These are phyloP conservation scores for Drosophila takahashii DNA, from an alignment of 1,140 invertebrate species.

Conservation along the genomic window DNA sequence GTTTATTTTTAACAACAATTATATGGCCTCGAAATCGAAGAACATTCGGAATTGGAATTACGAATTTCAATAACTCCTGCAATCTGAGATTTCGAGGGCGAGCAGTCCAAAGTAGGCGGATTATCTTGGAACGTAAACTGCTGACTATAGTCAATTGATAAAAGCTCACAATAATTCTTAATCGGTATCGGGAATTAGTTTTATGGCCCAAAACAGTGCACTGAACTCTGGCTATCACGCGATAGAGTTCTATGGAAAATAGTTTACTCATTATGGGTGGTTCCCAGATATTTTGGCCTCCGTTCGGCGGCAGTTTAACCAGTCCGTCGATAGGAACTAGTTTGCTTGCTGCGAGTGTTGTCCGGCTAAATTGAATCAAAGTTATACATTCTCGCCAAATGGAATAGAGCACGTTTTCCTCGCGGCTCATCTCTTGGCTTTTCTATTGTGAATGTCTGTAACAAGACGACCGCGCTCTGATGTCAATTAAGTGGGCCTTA, in stretches of 20 bases:
- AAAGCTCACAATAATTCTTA: constrained; percentile 1
- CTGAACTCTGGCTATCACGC: constrained; percentile 13
- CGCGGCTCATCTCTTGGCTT: neutral
- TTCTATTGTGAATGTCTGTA: constrained; percentile 40
- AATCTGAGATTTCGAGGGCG: constrained; percentile 4
- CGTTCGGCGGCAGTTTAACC: neutral
- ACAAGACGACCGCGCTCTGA: constrained; percentile 55
- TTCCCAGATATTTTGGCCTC: constrained; percentile 1
- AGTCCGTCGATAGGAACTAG: constrained; percentile 29
- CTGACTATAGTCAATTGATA: constrained; percentile 7
- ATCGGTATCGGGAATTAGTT: constrained; percentile 11
- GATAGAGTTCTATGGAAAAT: constrained; percentile 12
- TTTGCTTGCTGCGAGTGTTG: constrained; percentile 35
- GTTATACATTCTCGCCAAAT: constrained; percentile 53
- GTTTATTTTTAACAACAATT: constrained; percentile 12
- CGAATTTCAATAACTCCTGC: constrained; percentile 9
- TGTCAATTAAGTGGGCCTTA: constrained; percentile 78
- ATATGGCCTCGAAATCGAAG: neutral
- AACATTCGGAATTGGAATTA: neutral
- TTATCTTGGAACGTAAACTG: neutral
- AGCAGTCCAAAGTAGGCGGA: constrained; percentile 8
- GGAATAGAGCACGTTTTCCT: constrained; percentile 23
- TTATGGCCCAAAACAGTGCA: neutral
- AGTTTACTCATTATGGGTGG: constrained; percentile 20
- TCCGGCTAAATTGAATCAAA: constrained; percentile 70